phyloP scores from a whole-genome alignment of 1,140 invertebrate genomes.

The Macrosteles quadrilineatus region DNA sequence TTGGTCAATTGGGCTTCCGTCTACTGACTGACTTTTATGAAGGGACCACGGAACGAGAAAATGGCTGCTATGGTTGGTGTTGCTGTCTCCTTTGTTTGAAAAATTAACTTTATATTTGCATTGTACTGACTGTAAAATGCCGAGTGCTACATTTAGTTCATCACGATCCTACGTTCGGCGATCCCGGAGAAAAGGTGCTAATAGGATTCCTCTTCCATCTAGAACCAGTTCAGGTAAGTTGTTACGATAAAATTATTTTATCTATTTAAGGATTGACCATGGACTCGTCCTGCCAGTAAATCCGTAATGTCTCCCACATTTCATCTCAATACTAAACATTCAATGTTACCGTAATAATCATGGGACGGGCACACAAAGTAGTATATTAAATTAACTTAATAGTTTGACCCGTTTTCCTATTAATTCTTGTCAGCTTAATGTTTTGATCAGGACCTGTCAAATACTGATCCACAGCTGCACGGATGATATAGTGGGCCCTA shows the following conservation, averaged over 20 bases:
- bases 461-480: background rate
- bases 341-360: no score
- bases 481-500: no score
- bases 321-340: no score
- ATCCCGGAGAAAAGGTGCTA: conserved; percentile 82
- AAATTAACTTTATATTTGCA: conserved; percentile 35
- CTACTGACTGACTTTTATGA: conserved; percentile 34
- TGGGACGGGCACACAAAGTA: no score
- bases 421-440: no score
- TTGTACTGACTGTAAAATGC: conserved; percentile 64
- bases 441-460: background rate
- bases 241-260: conserved; percentile 14
- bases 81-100: conserved; percentile 66
- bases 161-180: conserved; percentile 82
- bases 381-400: no score
- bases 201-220: conserved; percentile 77
- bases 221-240: conserved; percentile 70
- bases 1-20: conserved; percentile 36
- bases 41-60: conserved; percentile 51
- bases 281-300: conserved; percentile 23
- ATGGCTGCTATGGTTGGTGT: conserved; percentile 63
- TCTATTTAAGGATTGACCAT: conserved; percentile 27
- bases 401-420: no score
- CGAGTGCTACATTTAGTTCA: conserved; percentile 86
- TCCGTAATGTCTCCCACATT: conserved; percentile 16